These are phyloP conservation scores for Automeris io DNA, from an alignment of 2,888 invertebrate genomes.

Conservation along the genomic window DNA sequence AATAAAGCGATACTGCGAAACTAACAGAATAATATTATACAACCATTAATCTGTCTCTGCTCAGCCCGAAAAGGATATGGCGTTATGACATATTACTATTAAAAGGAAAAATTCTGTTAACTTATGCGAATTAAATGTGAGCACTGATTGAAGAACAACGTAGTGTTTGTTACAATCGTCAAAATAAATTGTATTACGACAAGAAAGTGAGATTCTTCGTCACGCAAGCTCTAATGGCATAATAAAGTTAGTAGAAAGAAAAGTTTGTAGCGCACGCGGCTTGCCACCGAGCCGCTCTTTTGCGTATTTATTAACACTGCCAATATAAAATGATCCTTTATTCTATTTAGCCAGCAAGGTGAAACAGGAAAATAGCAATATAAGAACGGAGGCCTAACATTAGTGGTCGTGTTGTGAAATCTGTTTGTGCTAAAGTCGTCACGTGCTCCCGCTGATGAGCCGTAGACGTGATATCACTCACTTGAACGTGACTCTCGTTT, in stretches of 20 bases:
- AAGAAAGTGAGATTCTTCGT: conserved; percentile 57
- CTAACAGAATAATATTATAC: too few relatives aligned
- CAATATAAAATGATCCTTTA: conserved; percentile 43
- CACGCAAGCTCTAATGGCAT: conserved; percentile 71
- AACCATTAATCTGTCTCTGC: too few relatives aligned
- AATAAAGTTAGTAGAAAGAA: conserved; percentile 72
- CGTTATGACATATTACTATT: too few relatives aligned
- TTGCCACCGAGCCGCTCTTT: conserved; percentile 51
- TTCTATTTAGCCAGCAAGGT: conserved; percentile 28
- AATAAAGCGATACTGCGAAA: too few relatives aligned
- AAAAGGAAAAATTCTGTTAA: too few relatives aligned
- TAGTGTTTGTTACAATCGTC: conserved; percentile 3
- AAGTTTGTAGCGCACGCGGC: conserved; percentile 46
- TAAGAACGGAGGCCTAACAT: conserved; percentile 32
- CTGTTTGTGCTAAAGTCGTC: conserved; percentile 75
- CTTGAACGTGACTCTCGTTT: conserved; percentile 68
- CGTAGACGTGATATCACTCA: conserved; percentile 75
- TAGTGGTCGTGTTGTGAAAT: conserved; percentile 62
- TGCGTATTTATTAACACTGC: conserved; percentile 66
- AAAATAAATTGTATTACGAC: conserved; percentile 35
- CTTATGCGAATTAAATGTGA: too few relatives aligned
- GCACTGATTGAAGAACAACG: conserved; percentile 5
- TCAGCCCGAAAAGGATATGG: too few relatives aligned
- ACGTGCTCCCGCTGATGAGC: conserved; percentile 74
- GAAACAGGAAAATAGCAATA: conserved; percentile 19